These are phyloP conservation scores for Conopomorpha cramerella DNA, from an alignment of 1,140 invertebrate species.

Conservation along the genomic window DNA sequence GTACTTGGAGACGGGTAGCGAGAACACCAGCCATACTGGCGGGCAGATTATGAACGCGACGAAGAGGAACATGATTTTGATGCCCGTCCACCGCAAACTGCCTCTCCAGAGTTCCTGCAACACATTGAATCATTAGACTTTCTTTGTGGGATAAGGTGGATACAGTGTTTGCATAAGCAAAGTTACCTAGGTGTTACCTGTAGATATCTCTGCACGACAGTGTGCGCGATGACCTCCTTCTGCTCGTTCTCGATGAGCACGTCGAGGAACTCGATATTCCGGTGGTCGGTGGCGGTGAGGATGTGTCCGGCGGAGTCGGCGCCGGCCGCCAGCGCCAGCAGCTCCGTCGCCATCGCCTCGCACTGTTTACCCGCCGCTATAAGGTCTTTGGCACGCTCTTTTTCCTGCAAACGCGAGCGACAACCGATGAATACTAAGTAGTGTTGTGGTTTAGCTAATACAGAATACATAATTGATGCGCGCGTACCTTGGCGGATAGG, in stretches of 20 bases:
- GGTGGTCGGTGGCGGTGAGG: slow-evolving; percentile 86
- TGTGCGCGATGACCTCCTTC: slow-evolving; percentile 93
- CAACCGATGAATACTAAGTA: slow-evolving; percentile 1
- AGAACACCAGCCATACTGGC: slow-evolving; percentile 95
- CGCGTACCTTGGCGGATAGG: slow-evolving; percentile 77
- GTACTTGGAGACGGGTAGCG: slow-evolving; percentile 93
- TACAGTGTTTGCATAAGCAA: slow-evolving; percentile 11
- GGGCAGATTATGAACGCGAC: slow-evolving; percentile 91
- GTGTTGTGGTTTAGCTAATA: neutral
- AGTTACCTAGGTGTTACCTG: slow-evolving; percentile 71
- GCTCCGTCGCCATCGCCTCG: slow-evolving; percentile 95
- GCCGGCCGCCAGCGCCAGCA: slow-evolving; percentile 90
- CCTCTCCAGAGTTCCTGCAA: slow-evolving; percentile 95
- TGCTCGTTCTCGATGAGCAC: slow-evolving; percentile 98
- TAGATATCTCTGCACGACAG: slow-evolving; percentile 86
- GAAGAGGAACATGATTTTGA: slow-evolving; percentile 92
- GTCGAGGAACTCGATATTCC: slow-evolving; percentile 94
- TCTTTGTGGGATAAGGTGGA: no score
- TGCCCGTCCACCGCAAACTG: slow-evolving; percentile 91
- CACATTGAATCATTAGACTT: slow-evolving; percentile 9
- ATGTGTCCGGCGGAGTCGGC: slow-evolving; percentile 91
- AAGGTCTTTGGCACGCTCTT: slow-evolving; percentile 96
- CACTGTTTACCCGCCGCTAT: slow-evolving; percentile 94
- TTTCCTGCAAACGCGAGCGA: slow-evolving; percentile 69
- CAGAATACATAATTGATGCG: neutral